Percentiles rank a stretch among this genome's conserved stretches.
Evolutionary conservation across 2,888 invertebrate species (phyloP).

Genomic region (Eucera pruinosa): DNA sequence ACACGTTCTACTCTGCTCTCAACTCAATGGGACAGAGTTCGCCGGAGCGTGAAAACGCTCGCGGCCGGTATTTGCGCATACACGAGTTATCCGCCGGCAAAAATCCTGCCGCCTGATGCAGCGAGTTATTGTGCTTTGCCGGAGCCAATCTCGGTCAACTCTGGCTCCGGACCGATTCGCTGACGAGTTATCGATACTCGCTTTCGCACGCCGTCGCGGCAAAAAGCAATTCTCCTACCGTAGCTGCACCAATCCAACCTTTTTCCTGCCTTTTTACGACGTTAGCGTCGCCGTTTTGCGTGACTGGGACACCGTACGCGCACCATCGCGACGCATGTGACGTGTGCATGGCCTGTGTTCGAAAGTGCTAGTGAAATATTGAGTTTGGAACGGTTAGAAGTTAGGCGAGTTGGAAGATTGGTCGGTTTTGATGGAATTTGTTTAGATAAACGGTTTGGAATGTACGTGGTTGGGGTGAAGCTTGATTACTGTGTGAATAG

Average conservation of each 20-base stretch:
- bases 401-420: no score
- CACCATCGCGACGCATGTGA: neutral
- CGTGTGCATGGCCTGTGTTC: neutral
- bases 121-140: conserved; percentile 72
- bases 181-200: conserved; percentile 69
- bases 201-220: conserved; percentile 48
- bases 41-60: conserved; percentile 66
- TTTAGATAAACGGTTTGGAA: no score
- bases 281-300: conserved; percentile 12
- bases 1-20: conserved; percentile 45
- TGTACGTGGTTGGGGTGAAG: no score
- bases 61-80: conserved; percentile 54
- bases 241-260: conserved; percentile 6
- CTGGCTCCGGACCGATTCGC: conserved; percentile 65
- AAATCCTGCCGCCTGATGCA: conserved; percentile 66
- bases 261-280: conserved; percentile 48
- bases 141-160: conserved; percentile 69
- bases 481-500: no score
- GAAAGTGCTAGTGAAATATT: neutral
- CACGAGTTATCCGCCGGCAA: conserved; percentile 57
- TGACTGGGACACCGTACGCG: conserved; percentile 16
- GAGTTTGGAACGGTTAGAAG: neutral
- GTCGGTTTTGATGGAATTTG: no score
- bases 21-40: conserved; percentile 65
- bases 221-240: conserved; percentile 58